These are phyloP conservation scores for Ciconia boyciana DNA, from an alignment of 2,113 vertebrate species.

Conservation along the genomic window DNA sequence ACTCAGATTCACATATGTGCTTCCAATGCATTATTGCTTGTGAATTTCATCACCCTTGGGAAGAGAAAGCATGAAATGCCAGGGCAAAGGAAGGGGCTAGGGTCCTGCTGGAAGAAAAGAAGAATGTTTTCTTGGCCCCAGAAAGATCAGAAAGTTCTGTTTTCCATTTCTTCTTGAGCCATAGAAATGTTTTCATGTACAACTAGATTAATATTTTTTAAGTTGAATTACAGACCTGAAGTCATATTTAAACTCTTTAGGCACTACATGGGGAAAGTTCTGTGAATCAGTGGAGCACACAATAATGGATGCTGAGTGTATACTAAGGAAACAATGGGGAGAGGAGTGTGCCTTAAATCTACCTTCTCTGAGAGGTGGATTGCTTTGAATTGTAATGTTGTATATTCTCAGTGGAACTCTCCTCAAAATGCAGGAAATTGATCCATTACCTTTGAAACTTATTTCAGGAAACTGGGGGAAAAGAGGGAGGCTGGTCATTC, in stretches of 20 bases:
- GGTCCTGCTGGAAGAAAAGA: neutral
- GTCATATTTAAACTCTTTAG: neutral
- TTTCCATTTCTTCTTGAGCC: neutral
- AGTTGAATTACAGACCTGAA: neutral
- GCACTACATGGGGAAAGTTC: neutral
- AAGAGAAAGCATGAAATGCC: neutral
- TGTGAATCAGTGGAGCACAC: neutral
- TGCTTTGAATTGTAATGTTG: neutral
- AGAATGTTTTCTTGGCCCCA: neutral
- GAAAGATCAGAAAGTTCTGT: neutral
- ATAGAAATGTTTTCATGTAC: rapidly evolving
- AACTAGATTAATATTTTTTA: neutral
- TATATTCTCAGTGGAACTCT: neutral
- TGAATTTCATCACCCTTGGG: neutral
- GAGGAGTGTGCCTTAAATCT: neutral
- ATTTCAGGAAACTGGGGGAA: neutral
- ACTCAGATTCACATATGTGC: neutral
- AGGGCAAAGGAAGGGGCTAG: neutral
- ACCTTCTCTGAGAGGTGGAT: neutral
- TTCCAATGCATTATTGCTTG: neutral
- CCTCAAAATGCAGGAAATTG: neutral
- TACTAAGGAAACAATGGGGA: neutral
- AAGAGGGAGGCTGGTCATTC: rapidly evolving
- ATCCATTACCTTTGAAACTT: neutral
- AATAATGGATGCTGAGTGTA: neutral